Evolutionary conservation across 2,888 invertebrate species (phyloP).

Genomic region (Polydrusus pterygomalis): DNA sequence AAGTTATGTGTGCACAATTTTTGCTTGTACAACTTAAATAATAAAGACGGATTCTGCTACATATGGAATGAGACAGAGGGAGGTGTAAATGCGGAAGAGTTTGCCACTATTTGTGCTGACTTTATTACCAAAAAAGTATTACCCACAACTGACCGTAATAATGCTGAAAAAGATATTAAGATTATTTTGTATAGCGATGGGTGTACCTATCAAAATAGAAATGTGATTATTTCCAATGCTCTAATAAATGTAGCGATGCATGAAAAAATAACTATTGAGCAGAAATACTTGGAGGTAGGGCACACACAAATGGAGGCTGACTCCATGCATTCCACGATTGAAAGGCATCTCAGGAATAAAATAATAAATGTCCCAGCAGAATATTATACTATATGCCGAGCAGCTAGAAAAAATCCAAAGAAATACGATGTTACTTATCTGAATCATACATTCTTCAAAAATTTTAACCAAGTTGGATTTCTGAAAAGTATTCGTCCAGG

Average conservation of each 20-base stretch:
- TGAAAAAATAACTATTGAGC: not conserved
- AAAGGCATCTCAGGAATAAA: slow-evolving; percentile 12
- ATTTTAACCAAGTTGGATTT: slow-evolving; percentile 33
- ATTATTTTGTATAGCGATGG: no score
- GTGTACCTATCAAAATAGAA: no score
- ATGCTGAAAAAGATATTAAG: no score
- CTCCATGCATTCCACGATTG: slow-evolving; percentile 14
- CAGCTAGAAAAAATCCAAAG: not conserved
- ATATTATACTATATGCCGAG: not conserved
- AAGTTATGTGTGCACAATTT: no score
- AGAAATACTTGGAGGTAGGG: slow-evolving; percentile 14
- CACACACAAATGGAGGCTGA: slow-evolving; percentile 21
- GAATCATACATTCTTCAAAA: slow-evolving; percentile 9
- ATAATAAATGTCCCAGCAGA: slow-evolving; percentile 17
- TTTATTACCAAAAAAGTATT: no score
- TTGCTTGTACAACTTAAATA: no score
- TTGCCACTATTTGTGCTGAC: no score
- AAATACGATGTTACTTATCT: slow-evolving; percentile 7
- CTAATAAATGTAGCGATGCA: not conserved
- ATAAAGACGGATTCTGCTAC: no score
- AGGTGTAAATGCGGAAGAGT: no score
- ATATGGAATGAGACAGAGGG: no score
- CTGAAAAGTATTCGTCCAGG: slow-evolving; percentile 54
- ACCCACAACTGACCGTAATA: no score
- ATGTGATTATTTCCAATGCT: no score